These are phyloP conservation scores for Dorcus parallelipipedus DNA, from an alignment of 2,888 invertebrate genomes.

Conservation along the genomic window DNA sequence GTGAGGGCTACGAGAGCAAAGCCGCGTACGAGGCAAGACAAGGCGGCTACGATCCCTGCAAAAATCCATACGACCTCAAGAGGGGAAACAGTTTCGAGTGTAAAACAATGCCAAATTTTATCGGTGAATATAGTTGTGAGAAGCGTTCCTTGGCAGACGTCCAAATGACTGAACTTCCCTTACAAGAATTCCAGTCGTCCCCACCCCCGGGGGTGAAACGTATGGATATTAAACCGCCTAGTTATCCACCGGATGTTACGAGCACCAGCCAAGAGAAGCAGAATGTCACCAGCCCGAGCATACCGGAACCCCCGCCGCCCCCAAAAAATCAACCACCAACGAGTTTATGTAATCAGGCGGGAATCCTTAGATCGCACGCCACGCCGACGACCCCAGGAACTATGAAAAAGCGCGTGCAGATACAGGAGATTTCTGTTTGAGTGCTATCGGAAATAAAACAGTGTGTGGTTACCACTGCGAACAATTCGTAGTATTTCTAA, in stretches of 20 bases:
- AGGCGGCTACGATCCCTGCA: constrained; percentile 19
- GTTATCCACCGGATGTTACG: constrained; percentile 48
- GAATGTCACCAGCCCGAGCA: constrained; percentile 43
- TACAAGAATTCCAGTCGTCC: constrained; percentile 61
- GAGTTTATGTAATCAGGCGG: constrained; percentile 47
- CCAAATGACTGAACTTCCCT: constrained; percentile 61
- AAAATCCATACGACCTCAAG: constrained; percentile 51
- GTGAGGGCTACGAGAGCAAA: constrained; percentile 60
- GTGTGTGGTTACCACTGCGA: not conserved
- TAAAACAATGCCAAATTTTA: constrained; percentile 55
- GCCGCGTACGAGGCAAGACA: constrained; percentile 28
- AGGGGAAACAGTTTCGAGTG: constrained; percentile 56
- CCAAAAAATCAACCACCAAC: constrained; percentile 55
- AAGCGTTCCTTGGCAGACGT: constrained; percentile 58
- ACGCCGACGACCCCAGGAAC: constrained; percentile 69
- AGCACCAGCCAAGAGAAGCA: constrained; percentile 23
- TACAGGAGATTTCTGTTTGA: constrained; percentile 90
- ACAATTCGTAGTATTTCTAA: no score
- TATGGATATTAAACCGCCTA: constrained; percentile 46
- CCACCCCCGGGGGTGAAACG: constrained; percentile 55
- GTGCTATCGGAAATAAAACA: not conserved
- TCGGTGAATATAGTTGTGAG: constrained; percentile 64
- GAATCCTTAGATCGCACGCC: constrained; percentile 60
- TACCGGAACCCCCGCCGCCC: constrained; percentile 62
- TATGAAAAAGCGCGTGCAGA: constrained; percentile 86